Evolutionary conservation across 2,797 vertebrate genomes (phyloP), one percentile per base, ranked within the genome.

Genomic region (Rhinatrema bivittatum): DNA sequence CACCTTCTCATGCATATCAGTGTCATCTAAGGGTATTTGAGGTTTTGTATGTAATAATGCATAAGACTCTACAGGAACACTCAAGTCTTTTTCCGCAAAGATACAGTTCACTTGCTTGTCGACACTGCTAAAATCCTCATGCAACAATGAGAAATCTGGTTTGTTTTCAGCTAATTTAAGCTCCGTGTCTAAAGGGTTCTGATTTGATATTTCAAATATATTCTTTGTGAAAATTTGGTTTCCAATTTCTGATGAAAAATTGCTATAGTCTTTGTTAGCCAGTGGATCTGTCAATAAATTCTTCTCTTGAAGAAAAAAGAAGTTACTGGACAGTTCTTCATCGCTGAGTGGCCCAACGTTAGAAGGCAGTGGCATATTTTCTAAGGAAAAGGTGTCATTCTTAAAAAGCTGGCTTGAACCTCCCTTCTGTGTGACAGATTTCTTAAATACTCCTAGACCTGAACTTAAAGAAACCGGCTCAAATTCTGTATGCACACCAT

Each of bases 301-400:
- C 20, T 82, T 92, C 43, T 97, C 90, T 59, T 78, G 87, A 50
- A 97, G 90, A 70, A 95, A 95, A 38, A 84, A 25, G 50, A 89
- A 97, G 65, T 97, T 97, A 41, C 88, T 87, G 4, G 75, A 55
- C 11, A 94, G 72, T 58, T 90, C 88, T 47, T 90, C 87, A 29
- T 67, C 56, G 53, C 71, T 87, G 53, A 86, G 53, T 54, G 79
- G 30, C 36, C 62, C 75, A 33, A 59, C 32, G 31, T 70, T 69
- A 1, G 65, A 48, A 16, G 70, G 78, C 46, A 62, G 62, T 25
- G 53, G 46, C 21, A 68, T 61, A 46, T 45, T 68, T 25, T 61
- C 66, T n/a, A 56, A 46, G 19, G 62, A 60, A 68, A 64, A n/a
- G 4, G 66, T 39, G 44, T 82, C 79, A 6, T 65, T 60, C 74